Conservation (phyloP, 2,797 vertebrate species). For the Tadarida brasiliensis region DNA sequence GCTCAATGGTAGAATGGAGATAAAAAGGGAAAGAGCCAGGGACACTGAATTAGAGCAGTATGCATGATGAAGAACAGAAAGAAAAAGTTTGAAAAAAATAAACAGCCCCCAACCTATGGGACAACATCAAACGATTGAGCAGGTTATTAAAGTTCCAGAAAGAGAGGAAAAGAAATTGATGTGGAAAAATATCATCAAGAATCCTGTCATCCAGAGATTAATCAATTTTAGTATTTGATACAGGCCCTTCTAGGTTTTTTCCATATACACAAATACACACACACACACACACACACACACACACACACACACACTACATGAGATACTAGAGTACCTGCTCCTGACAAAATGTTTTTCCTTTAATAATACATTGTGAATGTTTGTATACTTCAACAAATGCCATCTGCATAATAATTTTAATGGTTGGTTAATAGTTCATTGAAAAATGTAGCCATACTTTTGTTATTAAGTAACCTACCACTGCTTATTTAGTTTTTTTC, state of each 20-base stretch:
- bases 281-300: fast-evolving
- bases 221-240: neutral
- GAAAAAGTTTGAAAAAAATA: neutral
- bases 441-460: neutral
- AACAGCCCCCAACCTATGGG: neutral
- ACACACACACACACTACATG: neutral
- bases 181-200: neutral
- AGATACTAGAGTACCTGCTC: neutral
- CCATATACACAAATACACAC: neutral
- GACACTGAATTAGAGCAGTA: neutral
- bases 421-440: neutral
- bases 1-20: neutral
- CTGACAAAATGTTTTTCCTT: neutral
- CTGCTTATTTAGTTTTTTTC: neutral
- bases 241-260: neutral
- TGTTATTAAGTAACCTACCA: neutral
- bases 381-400: neutral
- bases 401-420: neutral
- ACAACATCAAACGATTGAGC: neutral
- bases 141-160: neutral
- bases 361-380: neutral
- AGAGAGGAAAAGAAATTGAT: neutral
- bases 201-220: neutral
- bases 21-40: neutral
- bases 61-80: neutral